A percentile compares a stretch with the other conserved stretches of the same genome.
Conservation (phyloP, 2,113 vertebrate genomes). For the Mormyrus lacerda region DNA sequence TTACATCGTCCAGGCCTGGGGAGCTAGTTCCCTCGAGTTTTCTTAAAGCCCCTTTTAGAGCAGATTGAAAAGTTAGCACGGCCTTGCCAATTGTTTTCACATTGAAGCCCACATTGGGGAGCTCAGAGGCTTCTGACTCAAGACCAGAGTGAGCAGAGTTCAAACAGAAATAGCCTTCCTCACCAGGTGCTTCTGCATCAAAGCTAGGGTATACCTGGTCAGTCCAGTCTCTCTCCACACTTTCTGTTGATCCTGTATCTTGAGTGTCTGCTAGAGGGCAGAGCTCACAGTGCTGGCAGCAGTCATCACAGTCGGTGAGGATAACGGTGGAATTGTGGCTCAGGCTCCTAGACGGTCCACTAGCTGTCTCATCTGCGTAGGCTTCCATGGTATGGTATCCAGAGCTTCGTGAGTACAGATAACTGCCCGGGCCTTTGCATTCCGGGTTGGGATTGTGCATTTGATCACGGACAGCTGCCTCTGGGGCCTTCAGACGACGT, state of each 20-base stretch:
- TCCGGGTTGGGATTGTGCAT: constrained; percentile 18
- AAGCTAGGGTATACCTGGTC: constrained; percentile 18
- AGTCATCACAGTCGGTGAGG: constrained; percentile 34
- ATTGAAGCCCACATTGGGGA: constrained; percentile 66
- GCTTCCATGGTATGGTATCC: constrained; percentile 43
- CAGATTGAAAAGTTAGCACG: constrained; percentile 75
- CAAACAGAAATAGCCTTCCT: constrained; percentile 14
- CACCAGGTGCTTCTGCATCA: background rate
- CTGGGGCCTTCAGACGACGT: constrained; percentile 29
- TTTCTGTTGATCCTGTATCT: constrained; percentile 21
- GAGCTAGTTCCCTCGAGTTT: constrained; percentile 63
- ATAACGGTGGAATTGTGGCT: constrained; percentile 25
- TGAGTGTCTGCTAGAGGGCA: constrained; percentile 29
- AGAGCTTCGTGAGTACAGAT: constrained; percentile 42
- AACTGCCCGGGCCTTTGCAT: constrained; percentile 34
- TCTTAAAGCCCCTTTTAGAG: constrained; percentile 75
- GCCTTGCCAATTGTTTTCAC: constrained; percentile 79
- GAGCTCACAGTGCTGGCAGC: constrained; percentile 30
- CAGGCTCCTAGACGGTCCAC: constrained; percentile 29
- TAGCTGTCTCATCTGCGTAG: constrained; percentile 29
- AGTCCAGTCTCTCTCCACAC: constrained; percentile 33
- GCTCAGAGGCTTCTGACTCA: constrained; percentile 38
- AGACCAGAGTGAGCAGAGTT: background rate
- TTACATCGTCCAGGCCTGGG: constrained; percentile 38
- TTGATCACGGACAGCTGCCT: constrained; percentile 2